Evolutionary conservation across 1,140 invertebrate species (phyloP), one percentile per base, ranked within the genome.

Genomic region (Eurosta solidaginis): DNA sequence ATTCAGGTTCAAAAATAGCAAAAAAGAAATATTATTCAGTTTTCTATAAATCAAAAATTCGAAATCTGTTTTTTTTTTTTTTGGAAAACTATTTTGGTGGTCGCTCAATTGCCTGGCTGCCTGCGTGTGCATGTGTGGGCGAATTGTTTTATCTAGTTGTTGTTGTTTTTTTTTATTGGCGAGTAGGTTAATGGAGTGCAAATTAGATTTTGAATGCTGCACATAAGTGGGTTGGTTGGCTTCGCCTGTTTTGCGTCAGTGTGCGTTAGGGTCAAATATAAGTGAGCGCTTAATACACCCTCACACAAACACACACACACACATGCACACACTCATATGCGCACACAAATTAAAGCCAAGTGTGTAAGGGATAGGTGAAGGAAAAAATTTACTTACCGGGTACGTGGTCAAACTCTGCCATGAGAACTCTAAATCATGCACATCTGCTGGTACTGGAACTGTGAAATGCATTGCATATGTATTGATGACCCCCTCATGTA

Each of bases 381-480:
- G 45, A 47, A 33, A 22, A 25, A 20, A 36, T 44, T 76, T 82
- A 90, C 92, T 92, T 89, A 96, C 94, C 88, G 93, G 93, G 88
- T 92, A 90, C 85, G 91, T 89, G 81, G 91, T 89, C n/a, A 95
- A 89, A 80, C 93, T 93, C 82, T 95, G 93, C 95, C 94, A 96
- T 79, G 93, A 95, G 88, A 97, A 97, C 88, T 95, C 93, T 77
- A 97, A 90, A 82, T 96, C 93, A 10, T 93, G 91, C 44, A 96
- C 92, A 82, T 95, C 92, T 2, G 94, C 92, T 14, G 93, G 93
- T 47, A 97, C 93, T 2, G 93, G 93, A 1, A 97, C 93, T 50
- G 92, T 92, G 87, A 97, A 98, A 83, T 93, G 93, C 87, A 96
- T 94, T 5, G 96, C 96, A 86, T 97, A 97, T 40, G 93, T 92